Evolutionary conservation across 2,888 invertebrate genomes (phyloP), one percentile per base, ranked within the genome.

Genomic region (Archaeoteleia sp.): DNA sequence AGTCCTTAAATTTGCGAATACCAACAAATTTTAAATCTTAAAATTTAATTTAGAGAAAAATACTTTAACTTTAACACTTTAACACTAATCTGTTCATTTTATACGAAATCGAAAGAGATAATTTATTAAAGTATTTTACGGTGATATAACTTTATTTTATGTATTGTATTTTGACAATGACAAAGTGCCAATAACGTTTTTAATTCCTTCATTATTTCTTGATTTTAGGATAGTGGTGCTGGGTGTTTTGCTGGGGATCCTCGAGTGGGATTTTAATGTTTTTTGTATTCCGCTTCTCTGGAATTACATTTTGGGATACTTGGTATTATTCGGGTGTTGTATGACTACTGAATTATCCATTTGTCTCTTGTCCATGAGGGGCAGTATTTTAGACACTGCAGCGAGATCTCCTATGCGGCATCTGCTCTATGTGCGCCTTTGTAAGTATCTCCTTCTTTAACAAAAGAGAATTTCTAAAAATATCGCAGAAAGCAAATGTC

Each of bases 351-450:
- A 95, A 86, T 87, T 90, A 66, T 88, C 89, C 75, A 91, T 94
- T 76, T 92, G 92, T 79, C 87, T 91, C 78, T 89, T 93, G 70
- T 92, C 94, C 68, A 90, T 93, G 86, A 88, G 93, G 70, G 95
- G 95, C 61, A 91, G 92, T 80, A 94, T 95, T 76, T 87, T 95
- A 75, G 91, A 93, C 80, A 91, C 91, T n/a, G 88, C 89, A 32
- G 91, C 91, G 7, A 87, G 95, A 58, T 87, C 90, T 73, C 89
- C 91, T 72, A 93, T 94, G 89, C 92, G 93, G 86, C 91, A 93
- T 83, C 88, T 94, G 76, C 90, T 95, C 76, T 95, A 95, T 86
- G 86, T 91, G 73, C 89, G 93, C 83, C 87, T 94, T 74, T 89
- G 94, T 94, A 86, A 89, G 89, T 81, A 68, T 39, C 15, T 51